These are phyloP conservation scores for Sarotherodon lohbergeri DNA, from an alignment of 2,113 vertebrate species.

Conservation along the genomic window DNA sequence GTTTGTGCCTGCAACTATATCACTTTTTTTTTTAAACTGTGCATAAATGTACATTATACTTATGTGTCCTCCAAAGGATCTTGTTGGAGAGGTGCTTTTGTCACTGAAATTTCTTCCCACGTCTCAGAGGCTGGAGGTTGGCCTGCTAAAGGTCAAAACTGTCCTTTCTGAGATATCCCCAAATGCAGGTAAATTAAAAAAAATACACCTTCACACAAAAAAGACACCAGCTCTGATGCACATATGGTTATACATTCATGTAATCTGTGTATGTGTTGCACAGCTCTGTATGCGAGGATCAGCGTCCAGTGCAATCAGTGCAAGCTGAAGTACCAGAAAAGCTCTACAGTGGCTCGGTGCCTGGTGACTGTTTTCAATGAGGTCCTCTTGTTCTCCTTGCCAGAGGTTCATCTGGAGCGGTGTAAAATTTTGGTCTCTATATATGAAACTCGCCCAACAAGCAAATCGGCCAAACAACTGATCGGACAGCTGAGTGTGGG, in stretches of 20 bases:
- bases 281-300: conserved; percentile 68
- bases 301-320: conserved; percentile 68
- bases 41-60: neutral
- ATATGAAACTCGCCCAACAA: conserved; percentile 43
- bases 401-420: conserved; percentile 52
- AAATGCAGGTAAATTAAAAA: conserved; percentile 18
- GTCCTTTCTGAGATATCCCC: neutral
- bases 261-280: neutral
- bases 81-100: conserved; percentile 72
- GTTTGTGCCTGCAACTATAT: neutral
- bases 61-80: conserved; percentile 57
- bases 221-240: neutral
- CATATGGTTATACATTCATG: neutral
- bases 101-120: conserved; percentile 75
- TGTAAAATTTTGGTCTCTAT: conserved; percentile 67
- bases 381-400: conserved; percentile 70
- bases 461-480: conserved; percentile 54
- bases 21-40: neutral
- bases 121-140: conserved; percentile 74
- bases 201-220: neutral
- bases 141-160: conserved; percentile 70
- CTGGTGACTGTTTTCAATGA: conserved; percentile 73
- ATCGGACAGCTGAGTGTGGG: conserved; percentile 66
- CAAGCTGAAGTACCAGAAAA: conserved; percentile 73
- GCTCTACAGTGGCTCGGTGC: conserved; percentile 28